Conservation (phyloP, 2,888 invertebrate genomes). For the Eupithecia subumbrata region DNA sequence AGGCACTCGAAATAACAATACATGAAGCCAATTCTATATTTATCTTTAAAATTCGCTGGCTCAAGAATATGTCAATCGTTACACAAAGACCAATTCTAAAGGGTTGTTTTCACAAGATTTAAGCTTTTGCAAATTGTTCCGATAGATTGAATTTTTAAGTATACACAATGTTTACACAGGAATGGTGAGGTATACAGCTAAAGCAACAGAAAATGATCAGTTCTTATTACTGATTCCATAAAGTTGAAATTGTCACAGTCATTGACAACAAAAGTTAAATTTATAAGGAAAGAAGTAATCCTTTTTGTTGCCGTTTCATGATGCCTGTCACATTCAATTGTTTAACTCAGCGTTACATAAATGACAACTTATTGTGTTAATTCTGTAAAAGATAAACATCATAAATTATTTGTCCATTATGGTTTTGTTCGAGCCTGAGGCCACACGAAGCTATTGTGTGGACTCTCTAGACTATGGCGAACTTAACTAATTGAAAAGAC, state of each 20-base stretch:
- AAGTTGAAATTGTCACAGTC: constrained; percentile 48
- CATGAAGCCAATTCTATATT: constrained; percentile 47
- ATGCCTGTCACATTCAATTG: constrained; percentile 80
- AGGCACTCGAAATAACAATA: constrained; percentile 41
- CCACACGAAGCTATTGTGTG: constrained; percentile 66
- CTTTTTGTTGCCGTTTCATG: constrained; percentile 71
- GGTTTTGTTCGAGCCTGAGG: constrained; percentile 64
- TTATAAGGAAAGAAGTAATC: constrained; percentile 57
- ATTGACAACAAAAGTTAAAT: constrained; percentile 13
- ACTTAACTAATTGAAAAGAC: constrained; percentile 44
- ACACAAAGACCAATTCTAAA: constrained; percentile 62
- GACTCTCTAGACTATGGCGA: constrained; percentile 36
- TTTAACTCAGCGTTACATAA: constrained; percentile 62
- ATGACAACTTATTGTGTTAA: constrained; percentile 72
- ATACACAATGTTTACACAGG: constrained; percentile 70
- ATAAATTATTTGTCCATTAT: constrained; percentile 68
- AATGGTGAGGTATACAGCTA: constrained; percentile 65
- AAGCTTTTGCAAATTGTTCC: constrained; percentile 63
- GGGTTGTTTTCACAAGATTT: constrained; percentile 70
- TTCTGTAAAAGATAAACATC: constrained; percentile 74
- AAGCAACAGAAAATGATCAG: constrained; percentile 63
- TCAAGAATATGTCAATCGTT: constrained; percentile 57
- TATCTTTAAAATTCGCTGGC: constrained; percentile 48
- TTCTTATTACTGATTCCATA: constrained; percentile 42
- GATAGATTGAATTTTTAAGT: constrained; percentile 59